These are phyloP conservation scores for Antrozous pallidus DNA, from an alignment of 2,797 vertebrate species.

Conservation along the genomic window DNA sequence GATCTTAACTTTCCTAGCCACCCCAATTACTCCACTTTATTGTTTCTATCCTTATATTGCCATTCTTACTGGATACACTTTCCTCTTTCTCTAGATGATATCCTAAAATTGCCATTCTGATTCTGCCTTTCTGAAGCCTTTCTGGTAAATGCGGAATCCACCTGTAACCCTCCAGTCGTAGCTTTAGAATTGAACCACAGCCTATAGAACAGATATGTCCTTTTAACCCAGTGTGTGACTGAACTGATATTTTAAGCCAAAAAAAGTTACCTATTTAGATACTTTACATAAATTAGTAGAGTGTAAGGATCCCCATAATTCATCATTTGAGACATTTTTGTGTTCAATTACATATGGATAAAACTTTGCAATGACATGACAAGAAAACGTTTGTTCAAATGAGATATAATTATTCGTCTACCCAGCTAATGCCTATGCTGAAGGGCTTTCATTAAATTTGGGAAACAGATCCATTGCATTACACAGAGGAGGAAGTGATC, in stretches of 20 bases:
- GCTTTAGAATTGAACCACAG: background rate
- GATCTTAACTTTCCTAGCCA: background rate
- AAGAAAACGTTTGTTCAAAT: background rate
- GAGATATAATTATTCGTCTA: background rate
- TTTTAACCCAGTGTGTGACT: background rate
- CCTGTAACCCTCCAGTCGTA: background rate
- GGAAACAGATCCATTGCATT: background rate
- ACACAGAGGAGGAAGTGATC: background rate
- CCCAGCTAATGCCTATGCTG: background rate
- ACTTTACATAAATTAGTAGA: background rate
- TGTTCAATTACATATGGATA: background rate
- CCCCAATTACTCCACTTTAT: background rate
- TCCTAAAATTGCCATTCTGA: background rate
- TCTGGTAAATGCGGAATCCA: background rate
- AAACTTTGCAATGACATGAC: background rate
- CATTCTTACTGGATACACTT: background rate
- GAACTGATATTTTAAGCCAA: background rate
- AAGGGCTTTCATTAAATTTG: background rate
- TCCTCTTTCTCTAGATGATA: background rate
- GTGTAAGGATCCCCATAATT: background rate
- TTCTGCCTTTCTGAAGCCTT: background rate
- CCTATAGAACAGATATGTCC: background rate
- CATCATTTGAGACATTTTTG: background rate
- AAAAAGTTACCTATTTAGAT: background rate
- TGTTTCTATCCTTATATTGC: background rate